These are phyloP conservation scores for Brachypodius melanocephalos DNA, from an alignment of 2,113 vertebrate species.

Conservation along the genomic window DNA sequence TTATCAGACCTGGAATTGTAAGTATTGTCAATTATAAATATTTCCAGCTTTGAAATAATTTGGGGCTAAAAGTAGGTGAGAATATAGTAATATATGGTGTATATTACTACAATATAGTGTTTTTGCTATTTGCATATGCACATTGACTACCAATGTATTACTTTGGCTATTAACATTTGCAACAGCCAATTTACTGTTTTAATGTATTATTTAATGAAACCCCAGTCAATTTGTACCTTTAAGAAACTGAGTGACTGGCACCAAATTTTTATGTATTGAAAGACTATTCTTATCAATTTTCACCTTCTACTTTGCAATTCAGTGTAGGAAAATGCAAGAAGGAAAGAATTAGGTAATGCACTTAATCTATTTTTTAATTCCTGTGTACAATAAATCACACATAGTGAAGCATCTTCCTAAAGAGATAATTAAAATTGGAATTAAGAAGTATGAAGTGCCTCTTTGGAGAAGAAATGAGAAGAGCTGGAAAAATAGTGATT, in stretches of 20 bases:
- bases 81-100: neutral
- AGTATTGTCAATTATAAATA: neutral
- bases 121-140: neutral
- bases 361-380: neutral
- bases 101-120: neutral
- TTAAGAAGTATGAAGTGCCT: neutral
- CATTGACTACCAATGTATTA: neutral
- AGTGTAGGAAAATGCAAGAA: neutral
- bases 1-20: neutral
- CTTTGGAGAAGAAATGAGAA: neutral
- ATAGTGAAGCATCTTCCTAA: neutral
- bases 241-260: neutral
- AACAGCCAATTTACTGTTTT: neutral
- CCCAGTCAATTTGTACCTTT: neutral
- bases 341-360: neutral
- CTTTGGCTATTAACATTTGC: neutral
- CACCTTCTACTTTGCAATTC: neutral
- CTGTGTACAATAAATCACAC: neutral
- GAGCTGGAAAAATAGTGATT: neutral
- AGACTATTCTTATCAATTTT: neutral
- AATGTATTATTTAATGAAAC: neutral
- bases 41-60: neutral
- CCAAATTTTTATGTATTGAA: neutral
- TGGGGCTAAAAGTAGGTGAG: neutral
- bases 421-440: constrained; percentile 18